phyloP scores from a whole-genome alignment of 2,113 vertebrate genomes.

The Symphodus melops region DNA sequence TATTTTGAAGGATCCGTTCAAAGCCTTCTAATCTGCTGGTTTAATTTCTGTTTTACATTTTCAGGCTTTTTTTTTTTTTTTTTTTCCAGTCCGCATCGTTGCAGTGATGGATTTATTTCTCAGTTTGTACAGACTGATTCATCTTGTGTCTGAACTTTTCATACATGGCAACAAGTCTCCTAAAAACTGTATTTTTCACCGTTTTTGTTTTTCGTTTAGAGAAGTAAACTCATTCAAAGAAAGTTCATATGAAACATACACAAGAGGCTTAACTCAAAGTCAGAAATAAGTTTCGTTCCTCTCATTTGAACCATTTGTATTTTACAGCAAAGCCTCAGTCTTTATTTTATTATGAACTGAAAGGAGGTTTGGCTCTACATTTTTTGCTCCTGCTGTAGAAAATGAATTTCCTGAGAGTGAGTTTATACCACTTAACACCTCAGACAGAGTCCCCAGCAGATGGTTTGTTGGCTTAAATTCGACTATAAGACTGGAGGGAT shows the following conservation, averaged over 20 bases:
- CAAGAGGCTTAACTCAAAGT: too few species aligned
- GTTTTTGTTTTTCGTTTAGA: too few species aligned
- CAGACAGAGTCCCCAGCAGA: slow-evolving; percentile 36
- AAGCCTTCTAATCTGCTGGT: neutral
- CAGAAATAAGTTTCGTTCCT: neutral
- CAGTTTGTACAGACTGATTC: neutral
- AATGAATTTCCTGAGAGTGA: neutral
- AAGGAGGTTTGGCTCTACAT: neutral
- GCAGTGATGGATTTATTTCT: slow-evolving; percentile 1
- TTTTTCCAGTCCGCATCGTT: neutral
- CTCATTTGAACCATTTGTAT: neutral
- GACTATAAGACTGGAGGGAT: slow-evolving; percentile 8
- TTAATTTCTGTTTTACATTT: neutral
- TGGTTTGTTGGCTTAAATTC: slow-evolving; percentile 37
- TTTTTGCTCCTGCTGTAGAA: neutral
- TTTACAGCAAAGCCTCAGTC: neutral
- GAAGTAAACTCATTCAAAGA: too few species aligned
- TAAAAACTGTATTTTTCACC: too few species aligned
- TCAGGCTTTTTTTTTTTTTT: neutral
- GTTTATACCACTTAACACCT: neutral
- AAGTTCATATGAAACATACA: too few species aligned
- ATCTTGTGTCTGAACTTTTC: too few species aligned
- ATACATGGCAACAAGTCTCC: too few species aligned
- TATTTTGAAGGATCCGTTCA: neutral
- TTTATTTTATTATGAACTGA: neutral